Conservation (phyloP, 2,113 vertebrate genomes). For the Mesembrinibis cayennensis region DNA sequence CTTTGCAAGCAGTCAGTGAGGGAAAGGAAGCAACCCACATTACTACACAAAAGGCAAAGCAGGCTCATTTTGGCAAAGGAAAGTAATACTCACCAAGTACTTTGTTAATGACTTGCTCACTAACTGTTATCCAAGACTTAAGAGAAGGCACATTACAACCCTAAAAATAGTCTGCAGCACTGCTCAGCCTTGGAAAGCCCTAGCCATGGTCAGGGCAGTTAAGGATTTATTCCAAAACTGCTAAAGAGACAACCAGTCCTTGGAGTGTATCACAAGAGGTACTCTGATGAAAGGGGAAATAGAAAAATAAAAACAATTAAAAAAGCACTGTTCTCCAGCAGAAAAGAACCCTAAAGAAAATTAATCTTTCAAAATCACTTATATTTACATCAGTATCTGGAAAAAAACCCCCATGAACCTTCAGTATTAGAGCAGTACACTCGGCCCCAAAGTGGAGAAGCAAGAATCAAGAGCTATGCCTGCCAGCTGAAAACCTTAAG, state of each 20-base stretch:
- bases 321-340: background rate
- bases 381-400: background rate
- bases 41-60: background rate
- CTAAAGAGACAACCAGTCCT: background rate
- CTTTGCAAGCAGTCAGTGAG: background rate
- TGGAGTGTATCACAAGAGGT: background rate
- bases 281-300: background rate
- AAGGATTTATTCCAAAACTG: background rate
- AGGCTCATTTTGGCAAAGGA: conserved; percentile 33
- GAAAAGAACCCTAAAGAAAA: background rate
- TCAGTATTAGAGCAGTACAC: background rate
- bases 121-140: conserved; percentile 35
- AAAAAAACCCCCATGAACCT: background rate
- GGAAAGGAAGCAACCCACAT: background rate
- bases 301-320: background rate
- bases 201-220: background rate
- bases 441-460: background rate
- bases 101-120: conserved; percentile 1
- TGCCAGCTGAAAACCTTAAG: conserved; percentile 6
- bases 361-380: background rate
- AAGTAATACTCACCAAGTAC: conserved; percentile 30
- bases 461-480: background rate
- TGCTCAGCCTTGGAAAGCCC: conserved; percentile 47
- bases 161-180: conserved; percentile 49
- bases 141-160: conserved; percentile 70